A percentile compares a stretch with the other conserved stretches of the same genome.
These are phyloP conservation scores for Euplagia quadripunctaria DNA, from an alignment of 2,888 invertebrate genomes.

Conservation along the genomic window DNA sequence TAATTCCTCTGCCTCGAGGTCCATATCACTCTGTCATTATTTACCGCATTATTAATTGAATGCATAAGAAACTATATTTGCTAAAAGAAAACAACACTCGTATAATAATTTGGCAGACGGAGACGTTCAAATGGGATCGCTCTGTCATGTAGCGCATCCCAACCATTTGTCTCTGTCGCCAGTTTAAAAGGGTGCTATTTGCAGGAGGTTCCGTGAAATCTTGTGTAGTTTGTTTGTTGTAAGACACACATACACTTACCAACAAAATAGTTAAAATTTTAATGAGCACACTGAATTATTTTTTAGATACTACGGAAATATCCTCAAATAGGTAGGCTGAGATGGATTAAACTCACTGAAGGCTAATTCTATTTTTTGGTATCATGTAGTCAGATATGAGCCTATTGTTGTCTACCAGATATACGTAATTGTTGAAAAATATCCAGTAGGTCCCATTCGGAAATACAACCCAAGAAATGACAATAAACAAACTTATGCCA, in stretches of 20 bases:
- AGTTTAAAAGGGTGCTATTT: conserved; percentile 50
- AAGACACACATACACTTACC: conserved; percentile 1
- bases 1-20: too few relatives aligned
- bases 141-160: conserved; percentile 49
- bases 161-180: conserved; percentile 52
- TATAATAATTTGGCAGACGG: conserved; percentile 44
- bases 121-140: conserved; percentile 38
- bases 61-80: neutral
- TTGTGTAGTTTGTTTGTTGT: conserved; percentile 20
- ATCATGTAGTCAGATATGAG: too few relatives aligned
- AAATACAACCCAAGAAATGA: too few relatives aligned
- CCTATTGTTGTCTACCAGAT: too few relatives aligned
- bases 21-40: too few relatives aligned
- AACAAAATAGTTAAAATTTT: neutral
- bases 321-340: too few relatives aligned
- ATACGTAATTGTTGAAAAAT: too few relatives aligned
- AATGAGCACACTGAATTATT: neutral
- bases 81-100: conserved; percentile 7
- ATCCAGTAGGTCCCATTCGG: too few relatives aligned
- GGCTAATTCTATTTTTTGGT: too few relatives aligned
- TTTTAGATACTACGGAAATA: neutral
- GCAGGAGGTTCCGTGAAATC: conserved; percentile 24
- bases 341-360: too few relatives aligned
- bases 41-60: neutral
- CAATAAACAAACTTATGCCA: too few relatives aligned